Base-by-base conservation (phyloP, 2,888 invertebrate species). In the Cybosia mesomella region DNA sequence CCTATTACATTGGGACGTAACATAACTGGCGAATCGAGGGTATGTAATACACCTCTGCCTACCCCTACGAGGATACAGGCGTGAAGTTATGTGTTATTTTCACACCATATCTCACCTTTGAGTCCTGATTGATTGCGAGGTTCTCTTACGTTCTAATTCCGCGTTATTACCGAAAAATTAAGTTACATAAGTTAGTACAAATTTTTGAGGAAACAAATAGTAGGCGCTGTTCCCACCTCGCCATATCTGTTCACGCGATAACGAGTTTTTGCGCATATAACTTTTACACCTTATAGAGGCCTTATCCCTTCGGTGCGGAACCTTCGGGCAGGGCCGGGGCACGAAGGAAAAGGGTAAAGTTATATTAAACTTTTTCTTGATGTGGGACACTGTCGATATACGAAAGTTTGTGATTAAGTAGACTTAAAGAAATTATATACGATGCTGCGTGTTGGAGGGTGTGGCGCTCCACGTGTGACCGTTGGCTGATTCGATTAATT, bases 361-460 rank as follows among this genome's bases (percentile, higher is more conserved):
- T 54, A 22, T 66, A 66, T 66, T 66, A 66, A 67, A 67, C 61
- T 62, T 57, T 67, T 67, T 61, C 15, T 65, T 49, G 66, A 54
- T 54, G 59, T 11, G 36, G 59, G 36, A 36, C 36, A 36, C 24
- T 57, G 57, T 21, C 54, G 54, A 54, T 49, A 8, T 32, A 32
- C 21, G 54, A 18, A 57, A 65, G 28, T 54, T 57, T 59, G 39
- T 28, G 61, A 61, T 49, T 28, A n/a, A n/a, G 59, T 39, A 15
- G 39, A 24, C 22, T 24, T 28, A 28, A 22, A 28, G n/a, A 61
- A 61, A 49, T 60, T 43, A n/a, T 24, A 43, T 39, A 9, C 22
- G 11, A 11, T 10, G 21, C 2, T 54, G 8, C 9, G 43, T 15
- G 5, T 43, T 5, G 43, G 7, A 18, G 18, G 15, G 43, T 18